Evolutionary conservation across 2,113 vertebrate genomes (phyloP), one percentile per base, ranked within the genome.

Genomic region (Phycodurus eques): DNA sequence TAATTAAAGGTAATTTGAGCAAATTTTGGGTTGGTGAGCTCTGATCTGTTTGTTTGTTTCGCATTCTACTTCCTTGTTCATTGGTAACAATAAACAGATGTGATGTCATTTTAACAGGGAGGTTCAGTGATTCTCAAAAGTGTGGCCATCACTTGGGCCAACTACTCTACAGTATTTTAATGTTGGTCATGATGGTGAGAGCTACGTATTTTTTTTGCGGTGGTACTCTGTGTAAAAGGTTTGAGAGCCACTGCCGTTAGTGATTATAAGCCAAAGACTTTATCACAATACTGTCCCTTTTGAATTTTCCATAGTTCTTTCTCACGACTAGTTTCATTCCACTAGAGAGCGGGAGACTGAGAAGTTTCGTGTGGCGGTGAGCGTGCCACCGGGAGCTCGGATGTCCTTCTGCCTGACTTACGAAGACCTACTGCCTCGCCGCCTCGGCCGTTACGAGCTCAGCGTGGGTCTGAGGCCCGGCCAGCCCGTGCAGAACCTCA

Each of bases 311-410:
- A 5, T 44, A 8, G 35, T 44, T 44, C 60, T 39, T 39, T 62
- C 17, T 39, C 10, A 62, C 17, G 39, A 10, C 14, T 19, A 1
- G 8, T 62, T 65, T 44, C 8, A 5, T 65, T 65, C 42, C 17
- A 65, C 62, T 42, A 95, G 93, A 78, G 93, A 94, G 72, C 74
- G 88, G 54, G 93, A 96, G 82, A 93, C 86, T 0, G 93, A 95
- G 74, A 95, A 92, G 86, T 95, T 96, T 61, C 83, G 87, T 0
- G 93, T 96, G 22, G 93, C 91, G 0, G 91, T 93, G 64, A 95
- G 83, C 4, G 92, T 95, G 2, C 92, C 92, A 14, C 80, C 92
- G 1, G 91, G 92, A 13, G 77, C 85, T 27, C 84, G 82, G 0
- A 80, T 92, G 62, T 89, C 84, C 64, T 96, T 95, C 80, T 83